Base-by-base conservation (phyloP, 2,888 invertebrate genomes). In the Polia nebulosa region DNA sequence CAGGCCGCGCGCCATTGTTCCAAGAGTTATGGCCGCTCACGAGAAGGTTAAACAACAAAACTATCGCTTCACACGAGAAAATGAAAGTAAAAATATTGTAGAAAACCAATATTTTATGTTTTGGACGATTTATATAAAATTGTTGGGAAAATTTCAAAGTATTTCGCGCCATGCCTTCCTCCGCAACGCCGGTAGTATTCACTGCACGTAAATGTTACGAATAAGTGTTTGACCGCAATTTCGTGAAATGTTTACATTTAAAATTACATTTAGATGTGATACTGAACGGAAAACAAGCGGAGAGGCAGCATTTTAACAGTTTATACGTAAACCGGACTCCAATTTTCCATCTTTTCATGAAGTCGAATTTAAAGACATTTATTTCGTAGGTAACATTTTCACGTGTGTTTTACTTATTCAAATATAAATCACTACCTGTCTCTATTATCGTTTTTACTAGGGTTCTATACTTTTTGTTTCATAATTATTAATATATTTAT, bases 41-140 rank as follows among this genome's bases (percentile, higher is more conserved):
- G 75, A 87, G 89, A 89, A 91, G 91, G 92, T 91, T 91, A 91
- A 89, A 88, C 88, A 90, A 89, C 88, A 87, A 90, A 91, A 91
- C 89, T 90, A 91, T 86, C 85, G 84, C 76, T 85, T 81, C 81
- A 78, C 77, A 80, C 82, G 74, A 87, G 84, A 84, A 84, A 88
- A 89, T 84, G 83, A 89, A 90, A 88, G 88, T 85, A 80, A 85
- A 88, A 89, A 88, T 88, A 85, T 85, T 78, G 70, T 80, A 80
- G 77, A 65, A 84, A 85, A 87, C 84, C 87, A 81, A 90, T 90
- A 90, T 88, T 83, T 90, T 85, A 88, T 81, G 79, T 87, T 87
- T 85, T 81, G 62, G 76, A 81, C 82, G 81, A 86, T 87, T 87
- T 87, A 87, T 86, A 83, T 81, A 78, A 85, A 83, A 85, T 78